Evolutionary conservation across 2,113 vertebrate species (phyloP).

Genomic region (Empidonax traillii): DNA sequence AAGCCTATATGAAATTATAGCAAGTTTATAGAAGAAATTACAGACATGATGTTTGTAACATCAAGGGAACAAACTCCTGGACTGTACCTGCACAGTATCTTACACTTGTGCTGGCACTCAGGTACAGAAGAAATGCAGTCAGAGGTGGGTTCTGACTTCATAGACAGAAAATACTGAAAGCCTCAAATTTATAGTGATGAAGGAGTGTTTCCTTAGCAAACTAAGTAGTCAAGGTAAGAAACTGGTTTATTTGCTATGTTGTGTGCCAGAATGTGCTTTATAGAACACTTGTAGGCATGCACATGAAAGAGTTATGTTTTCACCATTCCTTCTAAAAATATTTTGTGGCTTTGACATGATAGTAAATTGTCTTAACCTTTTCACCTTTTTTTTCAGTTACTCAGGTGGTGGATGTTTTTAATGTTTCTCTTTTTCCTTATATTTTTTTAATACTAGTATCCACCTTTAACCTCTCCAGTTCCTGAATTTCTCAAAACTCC

Average conservation of each 20-base stretch:
- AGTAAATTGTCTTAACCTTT: background rate
- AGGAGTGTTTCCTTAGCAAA: background rate
- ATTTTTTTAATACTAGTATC: conserved; percentile 76
- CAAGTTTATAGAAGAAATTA: background rate
- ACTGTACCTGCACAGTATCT: background rate
- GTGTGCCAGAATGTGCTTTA: background rate
- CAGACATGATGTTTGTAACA: background rate
- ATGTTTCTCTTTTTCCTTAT: conserved; percentile 60
- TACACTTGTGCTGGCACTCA: background rate
- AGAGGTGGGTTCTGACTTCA: background rate
- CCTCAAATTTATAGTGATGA: background rate
- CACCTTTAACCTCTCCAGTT: conserved; percentile 75
- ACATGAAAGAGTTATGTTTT: background rate
- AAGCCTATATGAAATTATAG: background rate
- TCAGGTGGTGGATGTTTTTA: conserved; percentile 22
- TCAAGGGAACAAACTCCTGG: background rate
- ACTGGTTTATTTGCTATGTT: background rate
- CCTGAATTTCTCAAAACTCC: conserved; percentile 86
- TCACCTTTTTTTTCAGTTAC: background rate
- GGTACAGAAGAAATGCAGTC: background rate
- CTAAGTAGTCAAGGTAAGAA: background rate
- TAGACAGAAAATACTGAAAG: background rate
- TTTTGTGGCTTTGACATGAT: background rate
- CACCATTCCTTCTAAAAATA: background rate
- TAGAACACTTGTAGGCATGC: background rate